Percentiles rank a stretch among this genome's conserved stretches.
Conservation (phyloP, 2,797 vertebrate genomes). For the Argyrosomus regius region DNA sequence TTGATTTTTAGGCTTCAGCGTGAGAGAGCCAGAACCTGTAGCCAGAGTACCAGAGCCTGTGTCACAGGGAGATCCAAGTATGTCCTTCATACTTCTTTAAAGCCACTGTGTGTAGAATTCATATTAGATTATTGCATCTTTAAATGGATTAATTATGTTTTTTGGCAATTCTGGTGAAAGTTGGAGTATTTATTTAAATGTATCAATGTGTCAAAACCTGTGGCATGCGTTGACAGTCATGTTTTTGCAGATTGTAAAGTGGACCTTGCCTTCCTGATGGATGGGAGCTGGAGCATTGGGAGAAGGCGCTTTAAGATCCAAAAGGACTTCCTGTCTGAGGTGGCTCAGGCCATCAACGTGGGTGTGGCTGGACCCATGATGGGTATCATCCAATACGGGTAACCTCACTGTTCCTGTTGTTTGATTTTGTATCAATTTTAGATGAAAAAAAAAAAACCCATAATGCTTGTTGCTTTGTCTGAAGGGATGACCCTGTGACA, state of each 20-base stretch:
- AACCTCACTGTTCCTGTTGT: slow-evolving; percentile 22
- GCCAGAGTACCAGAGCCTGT: slow-evolving; percentile 82
- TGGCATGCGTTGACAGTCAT: not conserved
- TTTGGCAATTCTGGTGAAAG: too few species aligned
- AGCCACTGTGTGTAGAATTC: not conserved
- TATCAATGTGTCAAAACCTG: not conserved
- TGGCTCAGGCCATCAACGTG: slow-evolving; percentile 91
- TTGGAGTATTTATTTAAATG: not conserved
- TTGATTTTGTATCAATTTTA: not conserved
- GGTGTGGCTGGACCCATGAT: slow-evolving; percentile 92
- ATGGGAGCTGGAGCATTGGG: slow-evolving; percentile 96
- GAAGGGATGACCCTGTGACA: slow-evolving; percentile 92
- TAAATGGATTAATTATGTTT: too few species aligned
- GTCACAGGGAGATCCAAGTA: slow-evolving; percentile 94
- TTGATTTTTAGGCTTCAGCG: slow-evolving; percentile 85
- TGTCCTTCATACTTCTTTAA: slow-evolving; percentile 51
- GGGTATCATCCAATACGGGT: slow-evolving; percentile 98
- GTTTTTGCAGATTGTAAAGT: slow-evolving; percentile 91
- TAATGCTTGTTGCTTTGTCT: slow-evolving; percentile 27
- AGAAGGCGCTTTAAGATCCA: slow-evolving; percentile 96
- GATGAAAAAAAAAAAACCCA: not conserved
- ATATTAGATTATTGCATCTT: not conserved
- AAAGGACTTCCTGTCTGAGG: slow-evolving; percentile 92
- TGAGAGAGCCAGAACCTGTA: slow-evolving; percentile 85
- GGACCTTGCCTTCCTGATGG: slow-evolving; percentile 95